A percentile compares a stretch with the other conserved stretches of the same genome.
phyloP scores from a whole-genome alignment of 1,140 invertebrate species.

The Meloidogyne exigua region DNA sequence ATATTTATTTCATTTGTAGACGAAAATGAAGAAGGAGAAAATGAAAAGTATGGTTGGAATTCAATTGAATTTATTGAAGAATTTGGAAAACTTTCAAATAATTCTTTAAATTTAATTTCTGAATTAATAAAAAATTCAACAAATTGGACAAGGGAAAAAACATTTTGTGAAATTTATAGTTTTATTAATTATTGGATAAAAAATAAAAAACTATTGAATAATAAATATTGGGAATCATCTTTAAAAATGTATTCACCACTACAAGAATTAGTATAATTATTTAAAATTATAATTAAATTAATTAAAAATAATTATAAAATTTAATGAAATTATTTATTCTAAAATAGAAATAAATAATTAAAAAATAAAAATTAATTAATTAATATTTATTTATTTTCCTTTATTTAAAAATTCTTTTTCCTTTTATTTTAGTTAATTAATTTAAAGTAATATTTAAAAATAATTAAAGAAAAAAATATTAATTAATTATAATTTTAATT shows the following conservation, averaged over 20 bases:
- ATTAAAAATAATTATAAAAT: too few species aligned
- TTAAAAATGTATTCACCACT: background rate
- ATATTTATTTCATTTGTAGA: background rate
- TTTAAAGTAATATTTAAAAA: too few species aligned
- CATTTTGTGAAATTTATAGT: constrained; percentile 2
- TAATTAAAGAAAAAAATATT: too few species aligned
- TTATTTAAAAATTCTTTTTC: too few species aligned
- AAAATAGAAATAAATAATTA: too few species aligned
- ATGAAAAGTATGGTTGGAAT: background rate
- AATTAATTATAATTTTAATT: background rate
- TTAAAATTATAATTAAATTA: too few species aligned
- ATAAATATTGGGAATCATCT: background rate
- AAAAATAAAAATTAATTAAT: too few species aligned
- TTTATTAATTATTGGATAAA: background rate
- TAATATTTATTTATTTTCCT: too few species aligned
- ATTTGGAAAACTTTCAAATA: background rate
- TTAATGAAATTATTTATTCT: too few species aligned
- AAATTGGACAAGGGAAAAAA: background rate
- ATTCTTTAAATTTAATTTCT: background rate
- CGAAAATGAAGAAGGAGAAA: background rate
- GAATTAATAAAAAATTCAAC: background rate
- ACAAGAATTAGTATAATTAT: background rate
- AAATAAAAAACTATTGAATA: background rate
- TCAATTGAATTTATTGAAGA: background rate
- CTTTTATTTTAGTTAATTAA: too few species aligned